A percentile compares a stretch with the other conserved stretches of the same genome.
phyloP scores from a whole-genome alignment of 2,113 vertebrate genomes.

The Pyrgilauda ruficollis region DNA sequence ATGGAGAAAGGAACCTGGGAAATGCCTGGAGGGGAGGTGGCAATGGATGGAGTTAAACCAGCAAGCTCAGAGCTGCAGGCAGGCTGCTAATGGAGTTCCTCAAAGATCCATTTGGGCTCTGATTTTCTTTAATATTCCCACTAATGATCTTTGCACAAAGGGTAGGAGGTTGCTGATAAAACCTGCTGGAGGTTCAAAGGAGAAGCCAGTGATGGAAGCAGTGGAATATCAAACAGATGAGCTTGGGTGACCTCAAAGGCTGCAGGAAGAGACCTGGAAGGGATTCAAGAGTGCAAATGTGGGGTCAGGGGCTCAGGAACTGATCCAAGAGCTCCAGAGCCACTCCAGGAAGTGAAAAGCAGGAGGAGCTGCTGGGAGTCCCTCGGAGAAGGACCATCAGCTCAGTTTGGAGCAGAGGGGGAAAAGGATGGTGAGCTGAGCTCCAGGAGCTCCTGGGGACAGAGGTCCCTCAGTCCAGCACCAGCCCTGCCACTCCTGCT shows the following conservation, averaged over 20 bases:
- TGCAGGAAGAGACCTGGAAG: constrained; percentile 26
- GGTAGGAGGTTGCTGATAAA: constrained; percentile 31
- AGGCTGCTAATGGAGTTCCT: constrained; percentile 53
- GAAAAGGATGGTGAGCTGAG: neutral
- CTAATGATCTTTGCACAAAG: constrained; percentile 60
- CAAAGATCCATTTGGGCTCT: constrained; percentile 51
- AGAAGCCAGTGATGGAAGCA: neutral
- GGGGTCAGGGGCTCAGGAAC: constrained; percentile 7
- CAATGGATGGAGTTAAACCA: constrained; percentile 24
- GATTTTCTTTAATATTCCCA: constrained; percentile 54
- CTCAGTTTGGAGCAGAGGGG: neutral
- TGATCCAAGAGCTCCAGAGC: neutral
- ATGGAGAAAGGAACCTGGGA: constrained; percentile 50
- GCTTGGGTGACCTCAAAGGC: constrained; percentile 17
- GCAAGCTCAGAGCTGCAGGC: constrained; percentile 42
- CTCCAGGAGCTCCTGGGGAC: neutral
- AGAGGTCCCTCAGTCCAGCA: neutral
- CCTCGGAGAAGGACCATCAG: neutral
- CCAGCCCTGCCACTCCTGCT: neutral
- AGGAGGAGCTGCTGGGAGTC: neutral
- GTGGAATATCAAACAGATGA: constrained; percentile 20
- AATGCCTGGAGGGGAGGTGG: constrained; percentile 51
- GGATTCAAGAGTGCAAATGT: constrained; percentile 10
- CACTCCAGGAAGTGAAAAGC: neutral
- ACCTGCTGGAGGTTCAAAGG: constrained; percentile 28